Percentiles rank a stretch among this genome's conserved stretches.
These are phyloP conservation scores for Ammodytes dubius DNA, from an alignment of 2,113 vertebrate species.

Conservation along the genomic window DNA sequence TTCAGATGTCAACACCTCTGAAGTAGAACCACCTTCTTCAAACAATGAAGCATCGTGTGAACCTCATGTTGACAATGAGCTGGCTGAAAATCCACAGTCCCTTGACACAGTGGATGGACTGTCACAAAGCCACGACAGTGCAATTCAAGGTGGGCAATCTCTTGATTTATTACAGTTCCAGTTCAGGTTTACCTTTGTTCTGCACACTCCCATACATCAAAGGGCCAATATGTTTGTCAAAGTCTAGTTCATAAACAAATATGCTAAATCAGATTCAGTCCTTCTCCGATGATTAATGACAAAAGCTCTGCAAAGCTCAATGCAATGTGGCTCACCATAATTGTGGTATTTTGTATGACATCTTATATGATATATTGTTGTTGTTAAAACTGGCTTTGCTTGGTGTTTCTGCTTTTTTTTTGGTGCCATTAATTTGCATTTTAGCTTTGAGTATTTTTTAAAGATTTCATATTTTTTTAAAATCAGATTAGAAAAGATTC, in stretches of 20 bases:
- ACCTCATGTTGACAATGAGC: constrained; percentile 1
- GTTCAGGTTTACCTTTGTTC: constrained; percentile 38
- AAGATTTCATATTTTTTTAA: background rate
- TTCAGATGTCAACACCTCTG: constrained; percentile 1
- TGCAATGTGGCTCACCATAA: constrained; percentile 19
- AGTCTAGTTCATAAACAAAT: constrained; percentile 60
- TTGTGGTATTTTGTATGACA: constrained; percentile 19
- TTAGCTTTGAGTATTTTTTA: background rate
- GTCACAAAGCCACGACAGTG: background rate
- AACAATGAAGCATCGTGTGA: constrained; percentile 4
- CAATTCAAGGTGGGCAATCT: constrained; percentile 62
- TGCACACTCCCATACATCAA: constrained; percentile 54
- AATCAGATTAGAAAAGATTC: background rate
- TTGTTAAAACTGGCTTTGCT: constrained; percentile 3
- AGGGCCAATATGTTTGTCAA: constrained; percentile 49
- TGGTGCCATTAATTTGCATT: constrained; percentile 13
- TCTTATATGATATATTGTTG: constrained; percentile 28
- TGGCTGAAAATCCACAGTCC: background rate
- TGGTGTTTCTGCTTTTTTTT: background rate
- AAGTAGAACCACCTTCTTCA: background rate
- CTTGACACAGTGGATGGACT: constrained; percentile 38
- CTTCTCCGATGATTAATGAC: constrained; percentile 53
- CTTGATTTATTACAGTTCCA: constrained; percentile 42
- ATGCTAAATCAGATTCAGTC: constrained; percentile 49
- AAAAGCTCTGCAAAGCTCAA: constrained; percentile 47